phyloP scores from a whole-genome alignment of 1,140 invertebrate species.

The Plutomurus gul region DNA sequence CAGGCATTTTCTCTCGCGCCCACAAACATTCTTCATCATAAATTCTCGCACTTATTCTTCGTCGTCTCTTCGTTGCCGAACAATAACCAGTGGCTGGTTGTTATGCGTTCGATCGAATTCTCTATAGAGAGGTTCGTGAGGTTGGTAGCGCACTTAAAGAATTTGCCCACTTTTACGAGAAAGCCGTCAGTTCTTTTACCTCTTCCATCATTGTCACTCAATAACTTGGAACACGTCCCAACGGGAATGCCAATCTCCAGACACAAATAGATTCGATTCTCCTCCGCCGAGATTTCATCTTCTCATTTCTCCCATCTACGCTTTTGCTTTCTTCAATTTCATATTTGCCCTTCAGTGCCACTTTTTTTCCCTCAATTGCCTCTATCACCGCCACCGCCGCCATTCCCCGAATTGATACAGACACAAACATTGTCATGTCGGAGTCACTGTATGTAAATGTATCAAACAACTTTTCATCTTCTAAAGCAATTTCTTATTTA shows the following conservation, averaged over 20 bases:
- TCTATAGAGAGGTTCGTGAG: no score
- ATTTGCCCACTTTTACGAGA: slow-evolving; percentile 19
- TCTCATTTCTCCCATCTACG: neutral
- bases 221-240: slow-evolving; percentile 48
- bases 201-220: slow-evolving; percentile 36
- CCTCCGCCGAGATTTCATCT: slow-evolving; percentile 37
- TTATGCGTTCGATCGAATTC: no score
- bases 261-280: slow-evolving; percentile 46
- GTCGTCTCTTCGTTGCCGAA: no score
- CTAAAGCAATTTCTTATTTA: neutral
- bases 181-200: slow-evolving; percentile 22
- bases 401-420: neutral
- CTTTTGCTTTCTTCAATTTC: slow-evolving; percentile 26
- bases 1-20: no score
- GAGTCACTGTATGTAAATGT: no score
- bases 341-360: slow-evolving; percentile 16
- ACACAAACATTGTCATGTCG: neutral
- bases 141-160: neutral
- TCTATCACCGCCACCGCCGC: neutral
- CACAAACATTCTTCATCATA: no score
- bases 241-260: slow-evolving; percentile 42
- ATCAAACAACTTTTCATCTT: neutral
- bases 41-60: no score
- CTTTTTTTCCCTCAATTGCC: slow-evolving; percentile 17
- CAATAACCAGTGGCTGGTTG: no score